Percentiles rank a stretch among this genome's conserved stretches.
phyloP scores from a whole-genome alignment of 2,113 vertebrate species.

The Cavia aperea region DNA sequence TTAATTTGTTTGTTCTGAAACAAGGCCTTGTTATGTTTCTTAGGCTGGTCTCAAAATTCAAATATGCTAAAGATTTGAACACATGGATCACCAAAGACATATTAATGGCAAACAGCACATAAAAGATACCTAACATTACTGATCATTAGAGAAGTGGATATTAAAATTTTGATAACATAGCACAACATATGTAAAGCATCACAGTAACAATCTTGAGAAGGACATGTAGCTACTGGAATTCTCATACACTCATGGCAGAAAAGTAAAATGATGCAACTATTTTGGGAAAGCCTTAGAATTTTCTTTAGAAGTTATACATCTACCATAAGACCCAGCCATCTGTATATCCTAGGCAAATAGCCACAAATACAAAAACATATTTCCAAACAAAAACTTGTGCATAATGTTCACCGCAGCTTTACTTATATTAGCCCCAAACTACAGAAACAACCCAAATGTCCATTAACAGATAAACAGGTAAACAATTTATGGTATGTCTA shows the following conservation, averaged over 20 bases:
- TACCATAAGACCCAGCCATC: not conserved
- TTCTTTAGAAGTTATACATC: conserved; percentile 19
- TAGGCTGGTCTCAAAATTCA: not conserved
- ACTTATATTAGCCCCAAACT: not conserved
- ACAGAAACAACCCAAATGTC: not conserved
- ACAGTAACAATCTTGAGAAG: not conserved
- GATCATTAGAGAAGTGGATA: not conserved
- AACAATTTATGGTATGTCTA: not conserved
- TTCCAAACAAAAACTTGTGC: not conserved
- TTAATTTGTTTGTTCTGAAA: not conserved
- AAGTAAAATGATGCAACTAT: not conserved
- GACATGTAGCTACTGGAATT: not conserved
- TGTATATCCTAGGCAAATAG: not conserved
- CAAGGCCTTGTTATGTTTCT: not conserved
- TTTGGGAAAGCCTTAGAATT: not conserved
- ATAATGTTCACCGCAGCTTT: not conserved
- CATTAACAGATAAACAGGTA: not conserved
- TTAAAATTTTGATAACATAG: not conserved
- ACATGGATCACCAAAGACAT: not conserved
- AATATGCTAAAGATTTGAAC: not conserved
- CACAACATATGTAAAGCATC: not conserved
- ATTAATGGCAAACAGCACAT: not conserved
- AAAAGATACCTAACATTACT: not conserved
- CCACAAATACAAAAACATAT: not conserved
- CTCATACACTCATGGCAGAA: not conserved